A percentile compares a stretch with the other conserved stretches of the same genome.
These are phyloP conservation scores for Aptenodytes forsteri DNA, from an alignment of 2,113 vertebrate genomes.

Conservation along the genomic window DNA sequence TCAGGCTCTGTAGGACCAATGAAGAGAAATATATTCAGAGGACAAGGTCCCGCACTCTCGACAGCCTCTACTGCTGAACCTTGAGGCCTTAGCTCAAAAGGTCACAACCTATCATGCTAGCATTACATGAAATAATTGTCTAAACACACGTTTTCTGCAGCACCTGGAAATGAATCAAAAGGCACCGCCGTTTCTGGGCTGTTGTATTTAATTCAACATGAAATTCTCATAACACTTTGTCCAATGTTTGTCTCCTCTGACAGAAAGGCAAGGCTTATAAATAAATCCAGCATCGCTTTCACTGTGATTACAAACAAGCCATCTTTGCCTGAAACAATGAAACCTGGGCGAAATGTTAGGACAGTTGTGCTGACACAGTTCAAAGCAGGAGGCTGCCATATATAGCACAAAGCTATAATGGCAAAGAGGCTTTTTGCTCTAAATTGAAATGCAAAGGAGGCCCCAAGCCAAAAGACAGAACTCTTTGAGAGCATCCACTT, in stretches of 20 bases:
- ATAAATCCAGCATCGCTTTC: constrained; percentile 36
- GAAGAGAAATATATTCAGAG: constrained; percentile 13
- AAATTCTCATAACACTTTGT: background rate
- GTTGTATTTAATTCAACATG: background rate
- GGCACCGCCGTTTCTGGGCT: background rate
- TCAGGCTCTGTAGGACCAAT: background rate
- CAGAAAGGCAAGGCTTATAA: constrained; percentile 34
- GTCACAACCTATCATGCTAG: background rate
- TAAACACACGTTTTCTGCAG: constrained; percentile 23
- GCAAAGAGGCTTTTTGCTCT: constrained; percentile 64
- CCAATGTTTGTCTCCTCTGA: background rate
- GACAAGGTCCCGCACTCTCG: background rate
- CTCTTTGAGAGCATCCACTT: constrained; percentile 65
- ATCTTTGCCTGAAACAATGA: constrained; percentile 61
- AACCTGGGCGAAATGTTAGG: constrained; percentile 60
- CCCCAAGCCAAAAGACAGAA: constrained; percentile 67
- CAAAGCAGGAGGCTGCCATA: constrained; percentile 61
- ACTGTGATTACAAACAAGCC: constrained; percentile 42
- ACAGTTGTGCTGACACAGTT: constrained; percentile 59
- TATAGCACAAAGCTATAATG: constrained; percentile 60
- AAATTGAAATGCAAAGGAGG: constrained; percentile 66
- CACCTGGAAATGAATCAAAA: constrained; percentile 34
- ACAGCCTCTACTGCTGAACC: background rate
- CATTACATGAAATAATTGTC: background rate
- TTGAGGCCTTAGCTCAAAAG: background rate